These are phyloP conservation scores for Esox masquinongy DNA, from an alignment of 2,797 vertebrate species.

Conservation along the genomic window DNA sequence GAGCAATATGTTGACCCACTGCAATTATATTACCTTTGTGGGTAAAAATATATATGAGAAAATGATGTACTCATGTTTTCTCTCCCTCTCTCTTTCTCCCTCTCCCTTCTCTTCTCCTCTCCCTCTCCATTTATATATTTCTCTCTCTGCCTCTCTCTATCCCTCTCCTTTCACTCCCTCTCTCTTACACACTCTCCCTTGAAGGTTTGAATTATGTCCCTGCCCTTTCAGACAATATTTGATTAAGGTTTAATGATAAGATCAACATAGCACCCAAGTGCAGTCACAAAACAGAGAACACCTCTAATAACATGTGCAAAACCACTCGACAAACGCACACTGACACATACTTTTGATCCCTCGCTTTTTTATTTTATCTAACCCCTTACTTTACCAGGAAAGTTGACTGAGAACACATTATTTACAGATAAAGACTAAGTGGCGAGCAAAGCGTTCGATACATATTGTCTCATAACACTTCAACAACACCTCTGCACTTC, in stretches of 20 bases:
- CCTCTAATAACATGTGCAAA: not conserved
- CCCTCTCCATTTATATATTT: too few species aligned
- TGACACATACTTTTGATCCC: not conserved
- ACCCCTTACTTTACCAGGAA: not conserved
- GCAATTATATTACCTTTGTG: not conserved
- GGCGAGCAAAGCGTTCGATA: not conserved
- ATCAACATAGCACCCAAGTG: not conserved
- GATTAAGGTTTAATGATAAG: not conserved
- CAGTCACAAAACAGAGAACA: not conserved
- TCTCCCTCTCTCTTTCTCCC: not conserved
- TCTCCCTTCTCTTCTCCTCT: too few species aligned
- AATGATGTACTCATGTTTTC: not conserved
- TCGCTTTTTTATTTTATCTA: not conserved
- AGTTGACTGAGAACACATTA: not conserved
- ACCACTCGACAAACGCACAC: too few species aligned
- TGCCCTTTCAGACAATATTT: not conserved
- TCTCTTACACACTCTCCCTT: not conserved
- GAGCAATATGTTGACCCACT: not conserved
- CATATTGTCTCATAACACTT: not conserved
- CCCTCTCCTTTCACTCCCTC: not conserved
- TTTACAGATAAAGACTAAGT: not conserved
- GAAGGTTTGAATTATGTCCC: not conserved
- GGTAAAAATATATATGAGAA: not conserved
- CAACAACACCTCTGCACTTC: not conserved
- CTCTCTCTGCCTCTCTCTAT: too few species aligned